These are phyloP conservation scores for Nicator chloris DNA, from an alignment of 2,113 vertebrate genomes.

Conservation along the genomic window DNA sequence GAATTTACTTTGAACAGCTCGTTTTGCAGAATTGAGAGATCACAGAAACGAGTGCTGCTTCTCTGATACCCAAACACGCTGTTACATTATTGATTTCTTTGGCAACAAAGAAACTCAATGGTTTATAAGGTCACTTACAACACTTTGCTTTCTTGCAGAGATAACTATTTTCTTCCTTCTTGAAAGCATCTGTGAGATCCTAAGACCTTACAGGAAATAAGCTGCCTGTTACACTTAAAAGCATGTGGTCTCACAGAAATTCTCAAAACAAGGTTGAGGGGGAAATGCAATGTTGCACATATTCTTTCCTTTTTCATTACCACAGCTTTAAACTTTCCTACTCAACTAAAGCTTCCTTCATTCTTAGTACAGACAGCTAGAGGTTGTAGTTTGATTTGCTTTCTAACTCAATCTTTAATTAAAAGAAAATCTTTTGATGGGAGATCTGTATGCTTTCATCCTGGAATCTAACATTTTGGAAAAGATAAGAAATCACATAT, in stretches of 20 bases:
- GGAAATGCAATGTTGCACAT: neutral
- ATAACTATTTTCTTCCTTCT: neutral
- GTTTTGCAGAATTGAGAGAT: neutral
- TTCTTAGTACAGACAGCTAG: neutral
- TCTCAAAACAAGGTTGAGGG: neutral
- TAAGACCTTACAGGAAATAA: constrained; percentile 2
- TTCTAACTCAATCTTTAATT: constrained; percentile 40
- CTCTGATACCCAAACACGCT: neutral
- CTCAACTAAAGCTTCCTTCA: neutral
- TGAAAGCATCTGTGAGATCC: neutral
- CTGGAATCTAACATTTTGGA: neutral
- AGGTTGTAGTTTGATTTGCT: neutral
- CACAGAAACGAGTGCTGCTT: neutral
- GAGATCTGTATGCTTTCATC: constrained; percentile 7
- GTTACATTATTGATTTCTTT: constrained; percentile 7
- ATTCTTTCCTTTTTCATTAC: neutral
- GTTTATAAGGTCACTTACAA: constrained; percentile 4
- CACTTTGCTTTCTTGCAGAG: neutral
- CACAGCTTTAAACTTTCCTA: neutral
- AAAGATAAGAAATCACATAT: neutral
- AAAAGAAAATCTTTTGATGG: neutral
- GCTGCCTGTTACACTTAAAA: neutral
- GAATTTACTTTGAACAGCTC: neutral
- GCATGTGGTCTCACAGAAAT: neutral
- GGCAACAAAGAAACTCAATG: neutral